Evolutionary conservation across 2,113 vertebrate species (phyloP), one percentile per base, ranked within the genome.

Genomic region (Oreochromis aureus): DNA sequence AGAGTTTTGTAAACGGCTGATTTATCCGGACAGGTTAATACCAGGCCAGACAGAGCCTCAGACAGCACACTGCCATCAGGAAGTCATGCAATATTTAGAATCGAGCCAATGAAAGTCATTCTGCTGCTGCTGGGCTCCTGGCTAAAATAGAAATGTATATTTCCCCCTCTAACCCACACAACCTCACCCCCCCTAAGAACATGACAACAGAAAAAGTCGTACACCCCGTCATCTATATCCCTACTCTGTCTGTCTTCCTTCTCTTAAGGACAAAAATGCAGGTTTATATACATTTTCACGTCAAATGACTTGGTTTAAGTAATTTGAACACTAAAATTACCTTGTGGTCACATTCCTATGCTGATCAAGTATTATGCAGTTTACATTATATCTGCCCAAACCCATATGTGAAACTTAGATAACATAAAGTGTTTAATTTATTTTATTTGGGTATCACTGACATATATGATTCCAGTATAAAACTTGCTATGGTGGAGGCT

Each of bases 11-110:
- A 92, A 93, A 91, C 69, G 89, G 89, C 90, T 96, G 96, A 97
- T 97, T 96, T 96, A 97, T 96, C 95, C 84, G 92, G 97, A 96
- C 97, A 97, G 96, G 96, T 95, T 95, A 95, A 95, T 96, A 96
- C 94, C 87, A 87, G 92, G 95, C 92, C 94, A 95, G 93, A 94
- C 95, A 93, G 93, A n/a, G 87, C 83, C 90, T 92, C 88, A 94
- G 93, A 95, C 95, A 96, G 95, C 94, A 94, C 85, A 94, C 93
- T 94, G 83, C 93, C 95, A 96, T 96, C 96, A 96, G 95, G 93
- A 95, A 94, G 94, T 95, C 96, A 96, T 95, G 95, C 91, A 96
- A 97, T 97, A 97, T 97, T 96, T 96, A 97, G 95, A 95, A 91
- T 90, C 80, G 84, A 82, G 93, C 95, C 92, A 96, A 94, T 96